These are phyloP conservation scores for Perca schrenkii DNA, from an alignment of 2,113 vertebrate genomes.

Conservation along the genomic window DNA sequence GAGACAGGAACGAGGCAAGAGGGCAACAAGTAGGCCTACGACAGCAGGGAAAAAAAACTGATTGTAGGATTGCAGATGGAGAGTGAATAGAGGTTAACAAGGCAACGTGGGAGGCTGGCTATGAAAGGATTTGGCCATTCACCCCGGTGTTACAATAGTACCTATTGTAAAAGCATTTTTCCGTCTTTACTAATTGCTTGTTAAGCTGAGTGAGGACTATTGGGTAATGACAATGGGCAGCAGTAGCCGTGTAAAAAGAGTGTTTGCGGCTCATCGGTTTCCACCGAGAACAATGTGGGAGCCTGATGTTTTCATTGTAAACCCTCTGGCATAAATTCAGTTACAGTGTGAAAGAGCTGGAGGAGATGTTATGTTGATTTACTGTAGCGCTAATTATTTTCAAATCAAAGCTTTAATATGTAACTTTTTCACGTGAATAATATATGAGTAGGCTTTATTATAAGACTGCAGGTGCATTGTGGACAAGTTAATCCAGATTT, in stretches of 20 bases:
- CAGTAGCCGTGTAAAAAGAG: neutral
- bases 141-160: too few species aligned
- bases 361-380: neutral
- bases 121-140: neutral
- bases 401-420: constrained; percentile 7
- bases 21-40: neutral
- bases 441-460: neutral
- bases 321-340: neutral
- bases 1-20: neutral
- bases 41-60: neutral
- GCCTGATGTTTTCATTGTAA: neutral
- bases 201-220: neutral
- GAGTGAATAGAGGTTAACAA: neutral
- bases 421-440: constrained; percentile 3
- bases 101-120: neutral
- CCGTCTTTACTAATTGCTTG: neutral
- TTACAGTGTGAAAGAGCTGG: neutral
- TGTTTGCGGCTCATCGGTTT: neutral
- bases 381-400: neutral
- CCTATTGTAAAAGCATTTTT: neutral
- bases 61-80: neutral
- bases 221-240: neutral
- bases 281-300: neutral
- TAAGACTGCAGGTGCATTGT: neutral
- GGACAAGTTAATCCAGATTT: neutral